Base-by-base conservation (phyloP, 2,113 vertebrate species). In the Percopsis transmontana region DNA sequence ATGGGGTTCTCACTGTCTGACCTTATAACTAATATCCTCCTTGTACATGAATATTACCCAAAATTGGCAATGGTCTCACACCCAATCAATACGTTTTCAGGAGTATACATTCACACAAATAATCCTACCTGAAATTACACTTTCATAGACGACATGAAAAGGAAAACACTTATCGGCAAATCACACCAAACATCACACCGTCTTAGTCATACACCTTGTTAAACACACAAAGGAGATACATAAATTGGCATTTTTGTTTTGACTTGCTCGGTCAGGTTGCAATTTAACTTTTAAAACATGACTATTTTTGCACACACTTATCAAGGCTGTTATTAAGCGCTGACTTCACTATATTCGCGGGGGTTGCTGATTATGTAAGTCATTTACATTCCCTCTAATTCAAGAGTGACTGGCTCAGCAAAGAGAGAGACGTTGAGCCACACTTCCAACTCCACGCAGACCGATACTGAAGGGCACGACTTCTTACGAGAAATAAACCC, bases 361-460 rank as follows among this genome's bases (percentile, higher is more conserved):
- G 23, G 33, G 42, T 15, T 18, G 67, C 60, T 82, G 67, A 70
- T 82, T 74, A 83, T 72, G 60, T 70, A 81, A 85, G 81, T 79
- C 54, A 80, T 90, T 85, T 77, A 68, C 76, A 85, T 87, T 82
- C 77, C 72, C 65, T 73, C 54, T 70, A 78, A 62, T 78, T 80
- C 75, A 45, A 75, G 71, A 86, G 68, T 67, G 76, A 79, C 76
- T 80, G 79, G 75, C 79, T 88, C 70, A 85, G 80, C 58, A 59
- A 71, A 82, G 64, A 77, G 47, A 69, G 66, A 58, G 68, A 62
- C 68, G 64, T 61, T 79, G 74, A 88, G 70, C 66, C 54, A 23
- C 39, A 72, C 73, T 81, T 80, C 77, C 72, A 68, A 75, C 80
- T 73, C 80, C 62, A 52, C 58, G 76, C 62, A 68, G 78, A 77